Conservation (phyloP, 2,888 invertebrate species). For the Mellilla xanthometata region DNA sequence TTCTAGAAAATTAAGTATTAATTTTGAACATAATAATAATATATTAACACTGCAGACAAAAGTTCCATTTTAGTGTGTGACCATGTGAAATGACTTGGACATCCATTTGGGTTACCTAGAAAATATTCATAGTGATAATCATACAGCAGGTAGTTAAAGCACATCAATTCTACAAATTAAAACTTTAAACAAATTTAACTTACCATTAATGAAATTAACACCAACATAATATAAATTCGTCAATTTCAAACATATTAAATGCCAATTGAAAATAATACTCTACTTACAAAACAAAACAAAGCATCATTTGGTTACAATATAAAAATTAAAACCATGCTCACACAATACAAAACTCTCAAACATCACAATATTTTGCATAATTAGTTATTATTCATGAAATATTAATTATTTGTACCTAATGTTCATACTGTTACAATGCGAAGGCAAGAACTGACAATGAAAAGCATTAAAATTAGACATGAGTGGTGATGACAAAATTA, state of each 20-base stretch:
- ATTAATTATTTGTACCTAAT: slow-evolving; percentile 33
- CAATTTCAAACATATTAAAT: slow-evolving; percentile 36
- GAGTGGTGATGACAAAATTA: slow-evolving; percentile 30
- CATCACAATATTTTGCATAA: slow-evolving; percentile 32
- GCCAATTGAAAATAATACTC: slow-evolving; percentile 31
- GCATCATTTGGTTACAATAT: slow-evolving; percentile 31
- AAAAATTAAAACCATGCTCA: slow-evolving; percentile 32
- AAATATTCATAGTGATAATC: slow-evolving; percentile 71
- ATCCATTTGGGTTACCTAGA: slow-evolving; percentile 82
- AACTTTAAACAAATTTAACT: slow-evolving; percentile 53
- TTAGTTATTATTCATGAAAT: slow-evolving; percentile 18
- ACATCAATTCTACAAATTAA: slow-evolving; percentile 29
- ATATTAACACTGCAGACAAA: slow-evolving; percentile 56
- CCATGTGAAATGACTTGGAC: slow-evolving; percentile 72
- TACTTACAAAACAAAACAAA: slow-evolving; percentile 27
- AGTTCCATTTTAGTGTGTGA: slow-evolving; percentile 58
- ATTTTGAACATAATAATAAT: slow-evolving; percentile 43
- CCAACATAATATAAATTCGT: slow-evolving; percentile 66
- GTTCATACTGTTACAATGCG: slow-evolving; percentile 36
- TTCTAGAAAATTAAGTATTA: slow-evolving; percentile 30
- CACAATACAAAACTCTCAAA: slow-evolving; percentile 27
- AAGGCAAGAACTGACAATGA: slow-evolving; percentile 47
- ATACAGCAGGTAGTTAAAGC: slow-evolving; percentile 40
- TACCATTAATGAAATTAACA: slow-evolving; percentile 71
- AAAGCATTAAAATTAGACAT: slow-evolving; percentile 24